These are phyloP conservation scores for Phymorhynchus buccinoides DNA, from an alignment of 1,140 invertebrate species.

Conservation along the genomic window DNA sequence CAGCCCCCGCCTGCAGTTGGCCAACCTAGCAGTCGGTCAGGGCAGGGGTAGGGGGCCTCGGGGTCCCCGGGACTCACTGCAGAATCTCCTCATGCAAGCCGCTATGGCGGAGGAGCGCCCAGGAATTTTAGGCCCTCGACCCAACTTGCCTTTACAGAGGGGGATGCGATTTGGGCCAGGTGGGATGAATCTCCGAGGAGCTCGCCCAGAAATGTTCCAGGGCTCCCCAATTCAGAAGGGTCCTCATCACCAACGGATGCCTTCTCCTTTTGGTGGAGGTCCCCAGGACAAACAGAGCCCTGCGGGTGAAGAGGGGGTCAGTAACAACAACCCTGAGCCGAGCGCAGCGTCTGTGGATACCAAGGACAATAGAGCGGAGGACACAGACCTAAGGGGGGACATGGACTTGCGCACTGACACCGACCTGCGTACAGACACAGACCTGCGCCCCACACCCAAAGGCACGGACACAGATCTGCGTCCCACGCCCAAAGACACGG, in stretches of 20 bases:
- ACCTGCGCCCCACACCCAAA: constrained; percentile 8
- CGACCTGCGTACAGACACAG: constrained; percentile 11
- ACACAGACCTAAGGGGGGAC: constrained; percentile 8
- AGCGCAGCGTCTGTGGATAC: neutral
- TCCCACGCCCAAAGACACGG: too few species aligned
- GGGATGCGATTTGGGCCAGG: constrained; percentile 26
- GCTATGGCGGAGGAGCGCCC: constrained; percentile 28
- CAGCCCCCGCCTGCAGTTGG: neutral
- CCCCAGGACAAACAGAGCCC: neutral
- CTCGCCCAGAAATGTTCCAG: constrained; percentile 23
- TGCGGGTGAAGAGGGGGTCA: neutral
- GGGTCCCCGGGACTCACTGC: constrained; percentile 4
- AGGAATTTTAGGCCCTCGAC: constrained; percentile 29
- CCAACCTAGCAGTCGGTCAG: neutral
- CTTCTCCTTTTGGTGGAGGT: neutral
- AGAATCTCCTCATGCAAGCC: constrained; percentile 26
- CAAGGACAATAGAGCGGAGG: neutral
- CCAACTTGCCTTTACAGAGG: constrained; percentile 21
- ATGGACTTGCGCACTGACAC: constrained; percentile 18
- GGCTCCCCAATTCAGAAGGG: constrained; percentile 5
- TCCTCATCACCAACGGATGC: neutral
- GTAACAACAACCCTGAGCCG: neutral
- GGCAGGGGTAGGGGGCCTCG: neutral
- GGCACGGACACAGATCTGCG: constrained; percentile 10
- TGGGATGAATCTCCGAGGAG: constrained; percentile 14